phyloP scores from a whole-genome alignment of 2,113 vertebrate species.

The Phalacrocorax aristotelis region DNA sequence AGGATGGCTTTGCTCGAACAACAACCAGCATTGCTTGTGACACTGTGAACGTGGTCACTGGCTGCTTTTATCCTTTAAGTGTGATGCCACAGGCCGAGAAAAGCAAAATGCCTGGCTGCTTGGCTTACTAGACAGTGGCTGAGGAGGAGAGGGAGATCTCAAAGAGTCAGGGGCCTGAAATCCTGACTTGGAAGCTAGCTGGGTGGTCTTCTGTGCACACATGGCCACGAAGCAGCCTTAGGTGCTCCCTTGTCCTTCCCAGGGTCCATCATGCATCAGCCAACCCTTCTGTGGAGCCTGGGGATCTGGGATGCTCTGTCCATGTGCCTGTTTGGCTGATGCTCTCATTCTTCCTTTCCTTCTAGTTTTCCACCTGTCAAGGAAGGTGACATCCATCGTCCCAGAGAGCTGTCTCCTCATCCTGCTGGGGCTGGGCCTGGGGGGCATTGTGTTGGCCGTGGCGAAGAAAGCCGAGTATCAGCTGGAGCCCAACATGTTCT shows the following conservation, averaged over 20 bases:
- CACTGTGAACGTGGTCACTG: neutral
- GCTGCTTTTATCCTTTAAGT: neutral
- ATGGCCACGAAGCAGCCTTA: neutral
- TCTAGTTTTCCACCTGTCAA: conserved; percentile 93
- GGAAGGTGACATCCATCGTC: conserved; percentile 90
- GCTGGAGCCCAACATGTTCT: conserved; percentile 94
- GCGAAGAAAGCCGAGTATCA: conserved; percentile 93
- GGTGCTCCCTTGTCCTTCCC: neutral
- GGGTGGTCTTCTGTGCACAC: neutral
- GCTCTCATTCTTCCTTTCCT: neutral
- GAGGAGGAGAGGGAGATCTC: neutral
- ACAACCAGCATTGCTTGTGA: neutral
- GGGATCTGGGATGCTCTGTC: neutral
- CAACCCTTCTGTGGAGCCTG: neutral
- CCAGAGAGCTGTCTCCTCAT: conserved; percentile 97
- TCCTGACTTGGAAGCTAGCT: neutral
- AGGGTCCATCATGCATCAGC: accelerated
- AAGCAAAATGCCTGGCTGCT: neutral
- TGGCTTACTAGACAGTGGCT: neutral
- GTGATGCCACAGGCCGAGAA: neutral
- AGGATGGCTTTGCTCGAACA: neutral
- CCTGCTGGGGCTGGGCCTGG: conserved; percentile 91
- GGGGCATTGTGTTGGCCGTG: conserved; percentile 89
- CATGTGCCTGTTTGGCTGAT: neutral
- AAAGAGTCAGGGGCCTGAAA: neutral